Evolutionary conservation across 2,797 vertebrate species (phyloP), one percentile per base, ranked within the genome.

Genomic region (Platyrinchus mystaceus): DNA sequence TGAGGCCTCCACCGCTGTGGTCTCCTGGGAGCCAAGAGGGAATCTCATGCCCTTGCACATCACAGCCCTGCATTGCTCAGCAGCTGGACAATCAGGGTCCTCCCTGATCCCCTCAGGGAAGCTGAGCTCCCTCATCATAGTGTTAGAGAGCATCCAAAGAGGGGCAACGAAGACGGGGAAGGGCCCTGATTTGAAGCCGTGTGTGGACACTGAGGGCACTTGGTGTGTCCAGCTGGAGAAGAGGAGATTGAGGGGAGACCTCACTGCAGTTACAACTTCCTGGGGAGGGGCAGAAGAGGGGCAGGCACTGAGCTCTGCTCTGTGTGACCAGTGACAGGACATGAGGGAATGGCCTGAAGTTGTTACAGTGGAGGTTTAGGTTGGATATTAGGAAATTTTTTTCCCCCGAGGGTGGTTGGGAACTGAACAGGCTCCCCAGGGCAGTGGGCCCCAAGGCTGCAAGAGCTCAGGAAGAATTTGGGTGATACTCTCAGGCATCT

Each of bases 1-100:
- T 1, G 21, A 84, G 43, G 36, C 4, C 36, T 63, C n/a, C 56
- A 34, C 9, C 1, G 0, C 2, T 34, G n/a, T 12, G 19, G 3
- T 13, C 18, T 67, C 52, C 70, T 28, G 37, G 46, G 44, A 78
- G 26, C 34, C 43, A 12, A 21, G 74, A 24, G 47, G 26, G 28
- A 28, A 52, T 30, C 59, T 56, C 36, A 17, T 15, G 14, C 16
- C 66, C 44, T 58, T 23, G 7, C 17, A 28, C 10, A 17, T 44
- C 39, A 26, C 79, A 59, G 23, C 55, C 34, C 34, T 46, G 16
- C 12, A 2, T 5, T 39, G 26, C 56, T 87, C 8, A 3, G 36
- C 43, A 55, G 19, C 1, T 78, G 70, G 12, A 52, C 27, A 39
- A 21, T 7, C n/a, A 1, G 10, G 14, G 20, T 28, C 4, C 11